Evolutionary conservation across 2,888 invertebrate species (phyloP), one percentile per base, ranked within the genome.

Genomic region (Pimpla rufipes): DNA sequence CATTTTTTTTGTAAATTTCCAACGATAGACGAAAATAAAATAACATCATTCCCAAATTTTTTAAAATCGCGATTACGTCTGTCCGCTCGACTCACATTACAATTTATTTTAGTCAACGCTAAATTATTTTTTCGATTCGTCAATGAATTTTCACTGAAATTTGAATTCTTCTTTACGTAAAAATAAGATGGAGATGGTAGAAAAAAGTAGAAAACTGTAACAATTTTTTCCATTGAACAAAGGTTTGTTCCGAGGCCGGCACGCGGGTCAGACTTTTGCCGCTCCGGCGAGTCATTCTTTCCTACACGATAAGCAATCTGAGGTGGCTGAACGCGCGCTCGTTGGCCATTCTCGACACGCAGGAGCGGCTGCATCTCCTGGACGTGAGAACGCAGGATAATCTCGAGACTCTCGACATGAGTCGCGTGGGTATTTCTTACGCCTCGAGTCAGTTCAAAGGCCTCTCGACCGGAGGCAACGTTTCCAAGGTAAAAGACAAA

Each of bases 401-500:
- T 93, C 94, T 97, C 21, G 98, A 98, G 93, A 95, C 96, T 29
- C 94, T 97, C 85, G 98, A 98, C 92, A 94, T 98, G 86, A 96
- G 96, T 42, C 95, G 95, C 90, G 96, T 97, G 16, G 96, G 97
- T 52, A 95, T 98, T 52, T 97, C 98, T 0, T 98, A 98, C 90
- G 96, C 97, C 59, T 97, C 97, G 42, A 97, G 98, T 57, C 97
- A 97, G 93, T 97, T 97, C 91, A 96, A 98, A 94, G 99, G 97
- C 0, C 94, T 99, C 52, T 98, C 98, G 83, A 99, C 99, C 0
- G 99, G 99, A 6, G 99, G 99, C 0, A 98, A 98, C 91, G 99
- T 96, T 87, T 95, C 97, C 83, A 93, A 93, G 90, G 92, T 92
- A 87, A 16, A 42, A 40, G 3, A 40, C 42, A 16, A 42, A 18